These are phyloP conservation scores for Trachurus trachurus DNA, from an alignment of 2,797 vertebrate genomes.

Conservation along the genomic window DNA sequence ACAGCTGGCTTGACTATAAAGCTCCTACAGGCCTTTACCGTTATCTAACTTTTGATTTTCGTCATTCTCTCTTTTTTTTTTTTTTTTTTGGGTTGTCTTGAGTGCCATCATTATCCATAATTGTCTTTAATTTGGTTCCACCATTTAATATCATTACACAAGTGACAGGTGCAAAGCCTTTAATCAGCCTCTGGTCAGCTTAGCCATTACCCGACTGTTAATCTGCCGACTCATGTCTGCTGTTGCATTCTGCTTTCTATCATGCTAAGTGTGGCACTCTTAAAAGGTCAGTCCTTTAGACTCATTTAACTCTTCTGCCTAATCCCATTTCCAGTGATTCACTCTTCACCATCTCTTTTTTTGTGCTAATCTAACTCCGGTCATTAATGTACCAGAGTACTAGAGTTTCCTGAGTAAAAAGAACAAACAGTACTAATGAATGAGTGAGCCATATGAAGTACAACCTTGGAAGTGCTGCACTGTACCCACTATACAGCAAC, in stretches of 20 bases:
- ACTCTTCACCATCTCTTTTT: slow-evolving; percentile 35
- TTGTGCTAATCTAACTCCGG: slow-evolving; percentile 13
- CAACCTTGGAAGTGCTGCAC: neutral
- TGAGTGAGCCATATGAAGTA: neutral
- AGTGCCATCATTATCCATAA: slow-evolving; percentile 73
- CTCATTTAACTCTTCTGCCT: slow-evolving; percentile 55
- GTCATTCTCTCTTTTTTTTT: slow-evolving; percentile 38
- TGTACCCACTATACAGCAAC: neutral
- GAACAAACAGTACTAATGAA: slow-evolving; percentile 16
- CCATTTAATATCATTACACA: slow-evolving; percentile 81
- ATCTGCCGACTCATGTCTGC: slow-evolving; percentile 69
- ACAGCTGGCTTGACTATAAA: slow-evolving; percentile 50
- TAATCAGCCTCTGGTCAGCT: slow-evolving; percentile 78
- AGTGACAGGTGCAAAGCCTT: slow-evolving; percentile 85
- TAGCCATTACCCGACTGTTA: slow-evolving; percentile 61
- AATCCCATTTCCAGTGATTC: slow-evolving; percentile 56
- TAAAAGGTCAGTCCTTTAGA: slow-evolving; percentile 59
- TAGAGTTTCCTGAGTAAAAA: neutral
- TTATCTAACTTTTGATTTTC: slow-evolving; percentile 25
- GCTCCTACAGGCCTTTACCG: slow-evolving; percentile 12
- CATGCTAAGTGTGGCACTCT: slow-evolving; percentile 50
- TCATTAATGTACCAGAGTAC: slow-evolving; percentile 3
- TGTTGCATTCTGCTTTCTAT: slow-evolving; percentile 61
- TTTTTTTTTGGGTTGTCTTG: slow-evolving; percentile 30
- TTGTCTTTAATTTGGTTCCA: slow-evolving; percentile 77